Conservation (phyloP, 2,888 invertebrate genomes). For the Sarcophaga rosellei region DNA sequence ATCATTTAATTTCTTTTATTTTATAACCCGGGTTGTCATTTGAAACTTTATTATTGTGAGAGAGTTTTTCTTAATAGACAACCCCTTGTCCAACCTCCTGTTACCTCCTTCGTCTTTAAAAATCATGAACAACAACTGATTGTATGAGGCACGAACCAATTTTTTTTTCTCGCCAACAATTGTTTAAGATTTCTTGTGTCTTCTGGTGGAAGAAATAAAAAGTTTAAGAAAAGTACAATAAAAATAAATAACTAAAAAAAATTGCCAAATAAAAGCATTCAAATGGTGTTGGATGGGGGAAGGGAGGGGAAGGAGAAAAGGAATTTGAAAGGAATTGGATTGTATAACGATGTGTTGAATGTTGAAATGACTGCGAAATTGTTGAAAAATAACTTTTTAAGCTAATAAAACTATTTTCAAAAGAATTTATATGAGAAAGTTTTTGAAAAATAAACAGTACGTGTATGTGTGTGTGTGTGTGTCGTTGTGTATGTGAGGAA, state of each 20-base stretch:
- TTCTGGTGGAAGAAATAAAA: background rate
- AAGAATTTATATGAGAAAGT: too few relatives aligned
- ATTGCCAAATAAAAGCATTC: background rate
- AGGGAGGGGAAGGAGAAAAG: too few relatives aligned
- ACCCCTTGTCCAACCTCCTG: background rate
- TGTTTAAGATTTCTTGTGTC: slow-evolving; percentile 32
- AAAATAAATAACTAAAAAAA: background rate
- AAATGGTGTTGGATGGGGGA: background rate
- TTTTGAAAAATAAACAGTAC: background rate
- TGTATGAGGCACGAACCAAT: too few relatives aligned
- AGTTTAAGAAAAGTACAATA: slow-evolving; percentile 32
- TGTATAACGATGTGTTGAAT: slow-evolving; percentile 33
- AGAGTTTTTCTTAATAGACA: too few relatives aligned
- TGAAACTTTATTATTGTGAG: slow-evolving; percentile 40
- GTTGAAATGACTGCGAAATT: slow-evolving; percentile 53
- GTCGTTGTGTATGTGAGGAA: background rate
- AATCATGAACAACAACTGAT: too few relatives aligned
- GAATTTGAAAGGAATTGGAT: background rate
- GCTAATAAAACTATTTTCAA: slow-evolving; percentile 48
- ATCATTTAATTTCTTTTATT: background rate
- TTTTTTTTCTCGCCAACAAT: slow-evolving; percentile 22
- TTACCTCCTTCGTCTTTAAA: too few relatives aligned
- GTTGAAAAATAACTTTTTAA: slow-evolving; percentile 53
- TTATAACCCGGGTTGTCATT: background rate
- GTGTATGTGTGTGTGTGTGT: too few relatives aligned